Conservation (phyloP, 2,888 invertebrate species). For the Tachina fera region DNA sequence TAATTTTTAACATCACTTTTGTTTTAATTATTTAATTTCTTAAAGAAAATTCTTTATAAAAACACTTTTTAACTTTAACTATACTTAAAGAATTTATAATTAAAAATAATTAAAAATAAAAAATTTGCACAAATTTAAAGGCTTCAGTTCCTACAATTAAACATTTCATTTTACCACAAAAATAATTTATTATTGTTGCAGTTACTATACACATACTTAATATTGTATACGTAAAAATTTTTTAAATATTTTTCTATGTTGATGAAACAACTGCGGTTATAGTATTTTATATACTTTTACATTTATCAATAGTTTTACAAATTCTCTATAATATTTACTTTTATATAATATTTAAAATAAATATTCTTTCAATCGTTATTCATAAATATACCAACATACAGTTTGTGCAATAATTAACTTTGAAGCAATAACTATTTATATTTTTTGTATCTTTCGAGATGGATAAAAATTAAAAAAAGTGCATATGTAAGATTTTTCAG, state of each 20-base stretch:
- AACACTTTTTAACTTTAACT: too few relatives aligned
- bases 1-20: too few relatives aligned
- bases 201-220: not conserved
- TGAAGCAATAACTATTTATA: too few relatives aligned
- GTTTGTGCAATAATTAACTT: not conserved
- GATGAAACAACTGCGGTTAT: constrained; percentile 55
- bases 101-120: too few relatives aligned
- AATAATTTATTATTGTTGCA: constrained; percentile 38
- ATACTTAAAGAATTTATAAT: too few relatives aligned
- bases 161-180: constrained; percentile 15
- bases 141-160: not conserved
- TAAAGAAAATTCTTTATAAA: too few relatives aligned
- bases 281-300: constrained; percentile 33
- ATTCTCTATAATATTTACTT: constrained; percentile 36
- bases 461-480: too few relatives aligned
- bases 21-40: too few relatives aligned
- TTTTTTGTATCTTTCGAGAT: too few relatives aligned
- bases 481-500: too few relatives aligned
- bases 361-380: constrained; percentile 22
- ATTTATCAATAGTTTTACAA: constrained; percentile 55
- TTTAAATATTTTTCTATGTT: constrained; percentile 23
- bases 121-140: too few relatives aligned
- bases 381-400: constrained; percentile 3
- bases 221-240: too few relatives aligned
- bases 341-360: constrained; percentile 20